Evolutionary conservation across 1,140 invertebrate species (phyloP).

Genomic region (Amyelois transitella): DNA sequence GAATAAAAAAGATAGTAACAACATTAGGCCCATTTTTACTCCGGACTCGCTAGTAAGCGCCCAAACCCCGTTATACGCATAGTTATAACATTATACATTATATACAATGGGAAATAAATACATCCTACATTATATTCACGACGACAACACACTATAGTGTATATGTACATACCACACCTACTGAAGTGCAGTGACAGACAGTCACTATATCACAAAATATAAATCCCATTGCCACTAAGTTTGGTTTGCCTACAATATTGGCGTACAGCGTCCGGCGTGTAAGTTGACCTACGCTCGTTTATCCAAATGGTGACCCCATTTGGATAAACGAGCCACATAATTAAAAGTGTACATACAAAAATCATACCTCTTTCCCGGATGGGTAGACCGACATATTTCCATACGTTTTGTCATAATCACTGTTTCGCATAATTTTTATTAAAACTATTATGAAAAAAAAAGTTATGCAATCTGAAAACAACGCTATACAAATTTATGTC

Average conservation of each 20-base stretch:
- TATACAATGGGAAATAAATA: slow-evolving; percentile 71
- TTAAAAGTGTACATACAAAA: too few species aligned
- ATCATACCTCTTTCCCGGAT: too few species aligned
- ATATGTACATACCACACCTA: slow-evolving; percentile 56
- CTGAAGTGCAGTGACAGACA: slow-evolving; percentile 16
- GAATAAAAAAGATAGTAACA: not conserved
- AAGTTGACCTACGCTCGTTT: too few species aligned
- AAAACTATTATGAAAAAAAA: too few species aligned
- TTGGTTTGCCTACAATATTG: slow-evolving; percentile 27
- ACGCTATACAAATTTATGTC: too few species aligned
- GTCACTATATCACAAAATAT: slow-evolving; percentile 47
- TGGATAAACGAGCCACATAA: too few species aligned
- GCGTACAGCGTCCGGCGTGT: too few species aligned
- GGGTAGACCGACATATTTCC: too few species aligned
- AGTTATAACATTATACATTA: slow-evolving; percentile 52
- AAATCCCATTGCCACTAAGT: slow-evolving; percentile 31
- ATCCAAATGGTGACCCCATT: too few species aligned
- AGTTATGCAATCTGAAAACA: too few species aligned
- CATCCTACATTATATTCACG: slow-evolving; percentile 55
- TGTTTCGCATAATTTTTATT: too few species aligned
- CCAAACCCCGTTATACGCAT: slow-evolving; percentile 18
- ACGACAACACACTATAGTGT: slow-evolving; percentile 59
- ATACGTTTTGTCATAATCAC: too few species aligned
- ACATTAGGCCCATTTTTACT: slow-evolving; percentile 2
- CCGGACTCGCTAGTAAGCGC: not conserved